These are phyloP conservation scores for Dendropsophus ebraccatus DNA, from an alignment of 2,113 vertebrate species.

Conservation along the genomic window DNA sequence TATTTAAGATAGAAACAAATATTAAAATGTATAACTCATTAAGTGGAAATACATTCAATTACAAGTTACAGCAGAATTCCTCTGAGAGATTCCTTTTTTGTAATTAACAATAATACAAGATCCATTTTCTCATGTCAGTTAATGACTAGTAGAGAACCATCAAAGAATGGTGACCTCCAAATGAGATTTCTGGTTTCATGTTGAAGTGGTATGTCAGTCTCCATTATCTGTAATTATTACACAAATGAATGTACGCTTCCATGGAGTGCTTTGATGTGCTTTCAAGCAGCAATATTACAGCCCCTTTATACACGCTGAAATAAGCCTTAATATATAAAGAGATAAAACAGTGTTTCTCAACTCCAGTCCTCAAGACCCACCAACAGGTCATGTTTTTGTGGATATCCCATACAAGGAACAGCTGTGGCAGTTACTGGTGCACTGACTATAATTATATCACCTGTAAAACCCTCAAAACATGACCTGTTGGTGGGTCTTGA, in stretches of 20 bases:
- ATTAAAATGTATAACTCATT: conserved; percentile 45
- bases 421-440: no score
- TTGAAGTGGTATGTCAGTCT: conserved; percentile 33
- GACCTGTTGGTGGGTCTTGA: no score
- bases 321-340: conserved; percentile 24
- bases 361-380: no score
- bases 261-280: conserved; percentile 41
- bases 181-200: conserved; percentile 37
- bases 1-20: conserved; percentile 16
- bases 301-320: conserved; percentile 26
- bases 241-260: conserved; percentile 34
- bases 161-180: conserved; percentile 35
- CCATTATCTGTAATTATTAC: conserved; percentile 50
- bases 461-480: no score
- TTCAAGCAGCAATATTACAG: not conserved
- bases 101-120: conserved; percentile 26
- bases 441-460: no score
- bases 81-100: conserved; percentile 17
- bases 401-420: no score
- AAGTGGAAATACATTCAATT: conserved; percentile 7
- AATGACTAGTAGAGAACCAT: conserved; percentile 48
- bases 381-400: no score
- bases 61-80: conserved; percentile 15
- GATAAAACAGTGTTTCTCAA: no score
- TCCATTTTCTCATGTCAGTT: conserved; percentile 40